These are phyloP conservation scores for Pectinophora gossypiella DNA, from an alignment of 1,140 invertebrate species.

Conservation along the genomic window DNA sequence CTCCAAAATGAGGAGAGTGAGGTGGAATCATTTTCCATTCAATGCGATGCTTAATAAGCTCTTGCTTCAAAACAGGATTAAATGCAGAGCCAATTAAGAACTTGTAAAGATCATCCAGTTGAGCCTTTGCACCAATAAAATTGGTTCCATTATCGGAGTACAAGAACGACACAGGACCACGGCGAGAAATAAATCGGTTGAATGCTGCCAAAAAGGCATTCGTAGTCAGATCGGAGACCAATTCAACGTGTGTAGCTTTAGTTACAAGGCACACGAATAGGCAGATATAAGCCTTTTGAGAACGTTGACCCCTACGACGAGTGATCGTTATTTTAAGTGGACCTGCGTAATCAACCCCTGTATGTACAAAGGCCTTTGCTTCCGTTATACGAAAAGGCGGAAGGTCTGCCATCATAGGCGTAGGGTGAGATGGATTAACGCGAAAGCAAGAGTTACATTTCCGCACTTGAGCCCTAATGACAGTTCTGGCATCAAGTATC, in stretches of 20 bases:
- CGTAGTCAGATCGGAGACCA: constrained; percentile 36
- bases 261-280: constrained; percentile 41
- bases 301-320: constrained; percentile 16
- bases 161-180: constrained; percentile 30
- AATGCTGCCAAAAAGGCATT: constrained; percentile 40
- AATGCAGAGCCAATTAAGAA: not conserved
- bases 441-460: too few species aligned
- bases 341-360: too few species aligned
- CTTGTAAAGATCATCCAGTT: not conserved
- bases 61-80: not conserved
- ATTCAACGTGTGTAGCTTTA: constrained; percentile 50
- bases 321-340: too few species aligned
- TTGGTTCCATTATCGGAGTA: constrained; percentile 34
- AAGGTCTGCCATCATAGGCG: too few species aligned
- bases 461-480: too few species aligned
- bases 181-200: constrained; percentile 33
- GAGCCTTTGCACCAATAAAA: constrained; percentile 22
- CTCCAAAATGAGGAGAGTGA: constrained; percentile 3
- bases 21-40: constrained; percentile 6
- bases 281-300: constrained; percentile 34
- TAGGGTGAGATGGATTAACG: too few species aligned
- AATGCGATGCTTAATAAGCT: not conserved
- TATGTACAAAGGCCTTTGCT: too few species aligned
- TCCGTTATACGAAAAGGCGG: too few species aligned
- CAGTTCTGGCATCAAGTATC: too few species aligned